Evolutionary conservation across 1,140 invertebrate species (phyloP).

Genomic region (Panagrolaimus sp.): DNA sequence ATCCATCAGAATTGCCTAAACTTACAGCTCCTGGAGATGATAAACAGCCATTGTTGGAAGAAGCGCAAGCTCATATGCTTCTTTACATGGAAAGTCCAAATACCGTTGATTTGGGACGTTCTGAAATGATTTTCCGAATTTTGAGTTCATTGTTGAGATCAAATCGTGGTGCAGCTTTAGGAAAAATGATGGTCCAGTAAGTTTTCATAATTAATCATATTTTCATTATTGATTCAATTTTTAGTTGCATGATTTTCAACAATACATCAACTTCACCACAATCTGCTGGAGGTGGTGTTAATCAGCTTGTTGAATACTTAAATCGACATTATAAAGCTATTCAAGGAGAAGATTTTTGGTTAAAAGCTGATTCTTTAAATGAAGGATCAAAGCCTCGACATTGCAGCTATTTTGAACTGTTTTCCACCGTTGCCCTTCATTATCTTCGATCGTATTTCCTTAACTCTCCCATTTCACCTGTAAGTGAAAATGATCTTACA

Average conservation of each 20-base stretch:
- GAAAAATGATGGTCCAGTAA: conserved; percentile 44
- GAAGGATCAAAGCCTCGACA: conserved; percentile 26
- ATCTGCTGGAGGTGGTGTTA: background rate
- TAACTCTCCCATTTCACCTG: conserved; percentile 54
- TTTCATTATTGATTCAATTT: no score
- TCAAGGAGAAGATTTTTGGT: conserved; percentile 56
- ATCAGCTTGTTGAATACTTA: conserved; percentile 47
- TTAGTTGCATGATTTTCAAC: conserved; percentile 49
- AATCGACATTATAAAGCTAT: conserved; percentile 52
- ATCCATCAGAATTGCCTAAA: conserved; percentile 51
- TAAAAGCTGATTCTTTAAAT: conserved; percentile 25
- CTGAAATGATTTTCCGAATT: conserved; percentile 54
- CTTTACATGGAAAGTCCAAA: conserved; percentile 55
- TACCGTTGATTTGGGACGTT: conserved; percentile 53
- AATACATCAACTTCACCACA: conserved; percentile 33
- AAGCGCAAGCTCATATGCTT: conserved; percentile 56
- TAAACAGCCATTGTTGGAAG: conserved; percentile 54
- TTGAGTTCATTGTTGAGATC: conserved; percentile 41
- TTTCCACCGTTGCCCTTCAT: conserved; percentile 48
- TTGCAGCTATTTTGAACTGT: conserved; percentile 33
- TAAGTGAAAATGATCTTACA: conserved; percentile 45
- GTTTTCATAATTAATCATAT: no score
- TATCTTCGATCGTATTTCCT: conserved; percentile 57
- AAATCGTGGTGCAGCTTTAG: conserved; percentile 28
- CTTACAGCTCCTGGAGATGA: conserved; percentile 47